Base-by-base conservation (phyloP, 2,797 vertebrate genomes). In the Etheostoma perlongum region DNA sequence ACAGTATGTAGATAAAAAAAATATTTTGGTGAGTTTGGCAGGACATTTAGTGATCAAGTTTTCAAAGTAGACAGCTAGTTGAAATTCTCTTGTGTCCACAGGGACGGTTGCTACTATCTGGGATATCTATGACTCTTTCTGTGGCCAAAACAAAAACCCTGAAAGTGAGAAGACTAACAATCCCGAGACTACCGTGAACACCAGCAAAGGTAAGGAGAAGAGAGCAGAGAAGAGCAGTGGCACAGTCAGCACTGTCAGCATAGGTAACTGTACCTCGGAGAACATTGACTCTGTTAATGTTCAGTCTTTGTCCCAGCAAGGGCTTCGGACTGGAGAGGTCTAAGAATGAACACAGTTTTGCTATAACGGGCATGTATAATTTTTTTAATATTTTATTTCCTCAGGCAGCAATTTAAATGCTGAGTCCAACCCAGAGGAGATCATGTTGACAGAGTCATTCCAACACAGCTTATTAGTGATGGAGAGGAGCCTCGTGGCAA, bases 401-500 rank as follows among this genome's bases (percentile, higher is more conserved):
- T 61, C 87, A 97, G 96, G 63, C 47, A 94, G 94, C 8, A 92
- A 68, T 0, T 53, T 89, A 27, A 91, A 91, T 21, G 65, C 85
- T 27, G 88, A 93, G 53, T 25, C 90, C 21, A 80, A 79, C 10
- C 69, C 86, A 46, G 92, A 94, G 57, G n/a, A 82, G 21, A 88
- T 96, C 78, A 5, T 98, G 19, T 89, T 89, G 66, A 96, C 95
- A 10, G 94, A 95, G 60, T 95, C 87, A 25, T 95, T 99, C 81
- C 87, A 86, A 30, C 90, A 95, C 44, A 86, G 92, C 74, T 91
- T 97, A 42, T 89, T 95, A 79, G 87, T 96, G 73, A 96, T 97
- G 95, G 96, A 98, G 88, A 94, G 96, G 57, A 91, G 88, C 66
- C 63, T 98, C 47, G 88, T 96, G 87, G 89, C 93, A 86, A 97